Conservation (phyloP, 2,888 invertebrate genomes). For the Conops quadrifasciatus region DNA sequence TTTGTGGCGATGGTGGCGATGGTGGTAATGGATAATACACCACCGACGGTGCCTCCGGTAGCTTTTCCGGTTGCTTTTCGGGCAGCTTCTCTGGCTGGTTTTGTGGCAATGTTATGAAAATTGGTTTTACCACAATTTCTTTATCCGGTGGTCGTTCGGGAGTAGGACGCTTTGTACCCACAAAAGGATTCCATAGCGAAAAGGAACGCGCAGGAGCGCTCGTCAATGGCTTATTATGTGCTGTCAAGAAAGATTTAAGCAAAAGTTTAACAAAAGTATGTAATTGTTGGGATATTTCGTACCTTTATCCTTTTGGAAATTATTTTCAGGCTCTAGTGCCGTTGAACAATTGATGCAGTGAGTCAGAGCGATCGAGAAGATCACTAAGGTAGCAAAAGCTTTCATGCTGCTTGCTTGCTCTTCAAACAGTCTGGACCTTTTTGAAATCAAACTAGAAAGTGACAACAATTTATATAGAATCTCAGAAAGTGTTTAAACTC, state of each 20-base stretch:
- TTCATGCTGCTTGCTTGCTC: background rate
- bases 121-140: background rate
- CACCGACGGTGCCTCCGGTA: background rate
- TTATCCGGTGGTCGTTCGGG: background rate
- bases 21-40: background rate
- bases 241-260: background rate
- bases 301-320: no score
- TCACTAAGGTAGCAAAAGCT: background rate
- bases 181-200: background rate
- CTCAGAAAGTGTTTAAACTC: no score
- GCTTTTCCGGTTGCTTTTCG: background rate
- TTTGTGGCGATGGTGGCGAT: background rate
- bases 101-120: background rate
- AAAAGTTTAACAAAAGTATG: no score
- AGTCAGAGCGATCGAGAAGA: background rate
- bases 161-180: background rate
- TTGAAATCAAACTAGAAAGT: background rate
- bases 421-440: background rate
- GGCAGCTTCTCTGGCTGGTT: background rate
- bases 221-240: background rate
- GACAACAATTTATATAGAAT: background rate
- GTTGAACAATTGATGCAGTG: background rate
- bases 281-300: no score
- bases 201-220: no score
- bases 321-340: no score